These are phyloP conservation scores for Eristalis intricaria DNA, from an alignment of 2,888 invertebrate genomes.

Conservation along the genomic window DNA sequence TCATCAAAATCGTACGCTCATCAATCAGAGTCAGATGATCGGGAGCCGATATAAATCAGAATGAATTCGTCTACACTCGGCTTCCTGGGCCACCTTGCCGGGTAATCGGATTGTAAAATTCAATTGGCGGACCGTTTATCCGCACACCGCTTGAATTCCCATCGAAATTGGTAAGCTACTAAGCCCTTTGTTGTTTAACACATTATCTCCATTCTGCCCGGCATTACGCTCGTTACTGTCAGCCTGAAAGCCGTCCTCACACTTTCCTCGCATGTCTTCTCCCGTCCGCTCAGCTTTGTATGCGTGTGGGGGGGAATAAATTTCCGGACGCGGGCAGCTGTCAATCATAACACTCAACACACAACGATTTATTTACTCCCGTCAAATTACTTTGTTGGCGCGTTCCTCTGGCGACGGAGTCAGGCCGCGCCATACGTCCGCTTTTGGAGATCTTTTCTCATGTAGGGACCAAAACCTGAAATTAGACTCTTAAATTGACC, in stretches of 20 bases:
- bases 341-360: slow-evolving; percentile 51
- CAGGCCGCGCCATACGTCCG: background rate
- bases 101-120: slow-evolving; percentile 24
- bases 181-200: slow-evolving; percentile 17
- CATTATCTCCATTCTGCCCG: slow-evolving; percentile 5
- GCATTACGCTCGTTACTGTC: background rate
- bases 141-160: slow-evolving; percentile 10
- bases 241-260: background rate
- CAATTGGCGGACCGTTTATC: slow-evolving; percentile 1
- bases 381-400: slow-evolving; percentile 61
- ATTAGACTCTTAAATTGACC: slow-evolving; percentile 63
- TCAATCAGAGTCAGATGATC: too few species aligned
- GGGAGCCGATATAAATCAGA: too few species aligned
- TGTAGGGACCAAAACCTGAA: slow-evolving; percentile 12
- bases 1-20: too few species aligned
- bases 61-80: too few species aligned
- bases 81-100: too few species aligned
- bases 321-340: slow-evolving; percentile 35
- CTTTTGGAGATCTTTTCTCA: slow-evolving; percentile 36
- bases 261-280: background rate
- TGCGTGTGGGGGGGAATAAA: slow-evolving; percentile 20
- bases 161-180: slow-evolving; percentile 7
- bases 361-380: slow-evolving; percentile 42
- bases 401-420: slow-evolving; percentile 20
- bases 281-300: background rate